Evolutionary conservation across 2,113 vertebrate genomes (phyloP).

Genomic region (Sterrhoptilus dennistouni): DNA sequence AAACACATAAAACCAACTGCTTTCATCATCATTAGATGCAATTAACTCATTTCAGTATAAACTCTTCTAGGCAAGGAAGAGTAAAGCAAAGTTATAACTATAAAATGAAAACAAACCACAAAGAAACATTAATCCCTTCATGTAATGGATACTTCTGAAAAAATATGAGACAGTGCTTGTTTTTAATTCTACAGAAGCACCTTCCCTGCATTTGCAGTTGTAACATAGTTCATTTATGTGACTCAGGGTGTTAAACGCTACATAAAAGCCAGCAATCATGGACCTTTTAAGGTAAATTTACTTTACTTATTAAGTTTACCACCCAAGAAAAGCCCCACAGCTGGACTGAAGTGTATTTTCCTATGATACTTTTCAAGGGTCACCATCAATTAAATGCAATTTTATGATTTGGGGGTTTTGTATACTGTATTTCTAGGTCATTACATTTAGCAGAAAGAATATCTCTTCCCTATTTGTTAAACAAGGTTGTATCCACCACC

Average conservation of each 20-base stretch:
- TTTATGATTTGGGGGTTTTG: not conserved
- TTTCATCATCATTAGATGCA: constrained; percentile 11
- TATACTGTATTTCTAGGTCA: not conserved
- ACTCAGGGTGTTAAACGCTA: not conserved
- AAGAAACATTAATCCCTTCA: not conserved
- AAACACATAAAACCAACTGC: not conserved
- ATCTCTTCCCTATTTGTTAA: not conserved
- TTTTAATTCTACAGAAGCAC: not conserved
- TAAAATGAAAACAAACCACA: constrained; percentile 16
- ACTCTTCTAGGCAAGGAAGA: not conserved
- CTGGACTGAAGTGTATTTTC: not conserved
- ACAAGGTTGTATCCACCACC: not conserved
- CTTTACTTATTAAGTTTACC: not conserved
- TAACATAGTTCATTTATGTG: not conserved
- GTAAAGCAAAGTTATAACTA: not conserved
- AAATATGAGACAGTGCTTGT: not conserved
- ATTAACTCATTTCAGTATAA: constrained; percentile 14
- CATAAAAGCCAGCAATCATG: not conserved
- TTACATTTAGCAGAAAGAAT: not conserved
- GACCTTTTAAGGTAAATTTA: not conserved
- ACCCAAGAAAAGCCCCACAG: not conserved
- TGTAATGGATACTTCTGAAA: not conserved
- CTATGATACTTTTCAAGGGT: not conserved
- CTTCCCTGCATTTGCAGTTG: not conserved
- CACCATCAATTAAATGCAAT: not conserved